Evolutionary conservation across 2,888 invertebrate species (phyloP).

Genomic region (Trichogramma dendrolimi): DNA sequence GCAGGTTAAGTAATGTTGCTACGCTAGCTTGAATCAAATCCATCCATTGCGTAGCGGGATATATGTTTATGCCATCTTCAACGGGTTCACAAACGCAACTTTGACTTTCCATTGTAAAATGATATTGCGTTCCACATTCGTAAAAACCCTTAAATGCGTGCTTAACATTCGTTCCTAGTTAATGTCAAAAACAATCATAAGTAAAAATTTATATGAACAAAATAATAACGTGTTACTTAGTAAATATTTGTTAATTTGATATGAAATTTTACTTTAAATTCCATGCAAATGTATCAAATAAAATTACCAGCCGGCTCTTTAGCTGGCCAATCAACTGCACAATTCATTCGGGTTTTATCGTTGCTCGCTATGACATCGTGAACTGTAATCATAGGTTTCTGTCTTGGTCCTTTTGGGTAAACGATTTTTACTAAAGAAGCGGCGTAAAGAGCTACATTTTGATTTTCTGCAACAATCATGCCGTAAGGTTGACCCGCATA

Average conservation of each 20-base stretch:
- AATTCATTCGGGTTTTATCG: constrained; percentile 31
- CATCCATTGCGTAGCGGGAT: constrained; percentile 63
- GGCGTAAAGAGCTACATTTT: constrained; percentile 59
- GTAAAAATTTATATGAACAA: background rate
- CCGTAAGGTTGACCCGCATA: constrained; percentile 74
- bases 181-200: background rate
- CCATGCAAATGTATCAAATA: background rate
- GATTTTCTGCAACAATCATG: constrained; percentile 65
- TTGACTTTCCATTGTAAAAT: constrained; percentile 73
- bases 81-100: constrained; percentile 64
- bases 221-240: background rate
- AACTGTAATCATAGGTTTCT: constrained; percentile 43
- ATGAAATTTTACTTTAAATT: background rate
- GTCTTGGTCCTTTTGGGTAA: constrained; percentile 9
- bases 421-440: constrained; percentile 43
- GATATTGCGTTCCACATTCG: constrained; percentile 64
- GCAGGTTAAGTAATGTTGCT: constrained; percentile 57
- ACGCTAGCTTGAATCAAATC: constrained; percentile 60
- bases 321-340: background rate
- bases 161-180: constrained; percentile 48
- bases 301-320: background rate
- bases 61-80: constrained; percentile 70
- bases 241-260: background rate
- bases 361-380: constrained; percentile 40
- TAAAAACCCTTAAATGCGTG: constrained; percentile 58